Evolutionary conservation across 2,113 vertebrate species (phyloP).

Genomic region (Ptilorrhoa leucosticta): DNA sequence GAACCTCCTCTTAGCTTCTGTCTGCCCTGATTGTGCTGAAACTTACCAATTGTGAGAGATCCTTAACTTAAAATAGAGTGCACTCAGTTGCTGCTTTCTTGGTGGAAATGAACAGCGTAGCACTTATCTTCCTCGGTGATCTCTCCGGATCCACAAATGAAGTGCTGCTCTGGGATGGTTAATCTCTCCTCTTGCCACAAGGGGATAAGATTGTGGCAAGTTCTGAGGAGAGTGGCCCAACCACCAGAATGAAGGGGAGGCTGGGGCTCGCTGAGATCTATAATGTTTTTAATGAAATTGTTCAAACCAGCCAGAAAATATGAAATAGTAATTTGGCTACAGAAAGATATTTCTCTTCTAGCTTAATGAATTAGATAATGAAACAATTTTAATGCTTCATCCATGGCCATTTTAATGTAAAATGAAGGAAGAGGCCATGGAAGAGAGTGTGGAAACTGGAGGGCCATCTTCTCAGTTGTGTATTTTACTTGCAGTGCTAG

Average conservation of each 20-base stretch:
- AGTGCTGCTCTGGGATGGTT: neutral
- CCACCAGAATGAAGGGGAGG: neutral
- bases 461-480: neutral
- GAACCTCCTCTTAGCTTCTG: slow-evolving; percentile 28
- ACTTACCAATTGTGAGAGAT: neutral
- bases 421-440: neutral
- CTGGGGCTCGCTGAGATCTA: neutral
- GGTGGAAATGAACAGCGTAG: neutral
- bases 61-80: slow-evolving; percentile 12
- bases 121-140: neutral
- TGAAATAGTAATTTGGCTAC: neutral
- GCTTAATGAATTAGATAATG: neutral
- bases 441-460: neutral
- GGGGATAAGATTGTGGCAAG: neutral
- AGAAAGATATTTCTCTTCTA: neutral
- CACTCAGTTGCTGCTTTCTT: neutral
- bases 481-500: neutral
- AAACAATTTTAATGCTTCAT: neutral
- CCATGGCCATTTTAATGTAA: neutral
- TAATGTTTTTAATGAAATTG: neutral
- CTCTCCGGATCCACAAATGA: neutral
- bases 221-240: neutral
- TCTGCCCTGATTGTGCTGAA: slow-evolving; percentile 33
- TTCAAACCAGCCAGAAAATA: neutral
- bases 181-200: neutral